Evolutionary conservation across 2,797 vertebrate species (phyloP).

Genomic region (Graptemys geographica): DNA sequence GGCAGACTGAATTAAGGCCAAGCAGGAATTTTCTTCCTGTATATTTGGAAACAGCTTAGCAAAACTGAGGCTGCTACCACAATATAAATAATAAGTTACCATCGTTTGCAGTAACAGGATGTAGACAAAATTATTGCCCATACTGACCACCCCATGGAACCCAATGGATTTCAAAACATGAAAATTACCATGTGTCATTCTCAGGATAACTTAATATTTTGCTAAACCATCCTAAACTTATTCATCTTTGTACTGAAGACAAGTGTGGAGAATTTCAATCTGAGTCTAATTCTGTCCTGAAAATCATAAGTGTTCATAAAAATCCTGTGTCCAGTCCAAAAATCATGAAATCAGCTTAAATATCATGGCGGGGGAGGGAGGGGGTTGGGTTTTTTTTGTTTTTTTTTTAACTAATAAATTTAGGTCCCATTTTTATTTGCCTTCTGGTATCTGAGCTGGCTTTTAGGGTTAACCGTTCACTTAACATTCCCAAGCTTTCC

Average conservation of each 20-base stretch:
- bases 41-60: neutral
- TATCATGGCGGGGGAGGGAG: too few species aligned
- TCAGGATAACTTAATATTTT: neutral
- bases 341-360: neutral
- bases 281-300: neutral
- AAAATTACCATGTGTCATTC: neutral
- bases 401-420: neutral
- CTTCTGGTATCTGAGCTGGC: neutral
- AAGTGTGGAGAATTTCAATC: neutral
- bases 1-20: neutral
- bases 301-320: neutral
- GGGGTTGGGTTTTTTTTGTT: too few species aligned
- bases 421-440: neutral
- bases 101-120: neutral
- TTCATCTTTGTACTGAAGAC: neutral
- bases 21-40: neutral
- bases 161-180: neutral
- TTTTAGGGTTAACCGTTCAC: neutral
- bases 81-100: neutral
- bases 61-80: neutral
- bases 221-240: neutral
- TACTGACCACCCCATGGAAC: neutral
- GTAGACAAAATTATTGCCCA: neutral
- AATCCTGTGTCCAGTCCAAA: neutral
- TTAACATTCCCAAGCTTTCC: neutral